phyloP scores from a whole-genome alignment of 2,888 invertebrate species.

The Geophilus truncorum region DNA sequence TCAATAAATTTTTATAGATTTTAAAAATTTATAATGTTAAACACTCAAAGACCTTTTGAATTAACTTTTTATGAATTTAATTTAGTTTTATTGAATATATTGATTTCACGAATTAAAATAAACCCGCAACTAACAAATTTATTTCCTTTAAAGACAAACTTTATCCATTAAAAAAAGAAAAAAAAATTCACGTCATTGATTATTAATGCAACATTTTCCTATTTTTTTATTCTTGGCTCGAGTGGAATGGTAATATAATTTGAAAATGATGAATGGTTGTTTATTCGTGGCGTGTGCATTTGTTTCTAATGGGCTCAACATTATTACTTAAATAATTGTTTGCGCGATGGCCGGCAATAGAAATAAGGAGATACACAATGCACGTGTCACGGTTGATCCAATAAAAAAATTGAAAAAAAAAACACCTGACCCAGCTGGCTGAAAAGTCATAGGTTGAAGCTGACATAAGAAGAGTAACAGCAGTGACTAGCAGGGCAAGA shows the following conservation, averaged over 20 bases:
- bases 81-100: no score
- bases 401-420: background rate
- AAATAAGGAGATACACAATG: background rate
- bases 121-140: background rate
- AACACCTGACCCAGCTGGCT: conserved; percentile 19
- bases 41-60: no score
- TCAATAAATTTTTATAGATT: background rate
- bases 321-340: conserved; percentile 2
- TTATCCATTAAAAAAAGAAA: background rate
- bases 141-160: background rate
- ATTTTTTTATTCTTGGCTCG: background rate
- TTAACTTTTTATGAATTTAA: no score
- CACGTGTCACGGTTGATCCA: background rate
- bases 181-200: background rate
- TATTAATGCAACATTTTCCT: background rate
- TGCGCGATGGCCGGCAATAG: background rate
- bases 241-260: background rate
- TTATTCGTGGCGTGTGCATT: background rate
- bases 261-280: conserved; percentile 11
- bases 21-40: no score
- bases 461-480: conserved; percentile 13
- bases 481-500: background rate
- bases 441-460: conserved; percentile 9
- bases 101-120: no score
- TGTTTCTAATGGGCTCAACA: background rate